Evolutionary conservation across 2,888 invertebrate species (phyloP).

Genomic region (Drosophila trichaetosa): DNA sequence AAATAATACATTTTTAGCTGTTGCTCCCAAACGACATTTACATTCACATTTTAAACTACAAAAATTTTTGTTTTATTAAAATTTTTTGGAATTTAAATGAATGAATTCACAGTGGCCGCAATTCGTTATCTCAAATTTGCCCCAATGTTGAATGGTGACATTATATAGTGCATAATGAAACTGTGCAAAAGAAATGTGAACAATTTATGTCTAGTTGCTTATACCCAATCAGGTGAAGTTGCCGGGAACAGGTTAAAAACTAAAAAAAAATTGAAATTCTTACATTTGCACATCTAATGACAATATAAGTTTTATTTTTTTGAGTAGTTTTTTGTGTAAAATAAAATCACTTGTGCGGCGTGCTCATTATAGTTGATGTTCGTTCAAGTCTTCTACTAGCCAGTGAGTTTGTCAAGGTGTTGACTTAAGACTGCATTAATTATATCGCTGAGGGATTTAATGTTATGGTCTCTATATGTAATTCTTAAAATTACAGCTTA

Average conservation of each 20-base stretch:
- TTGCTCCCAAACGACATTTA: not conserved
- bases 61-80: fast-evolving
- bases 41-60: not conserved
- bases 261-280: not conserved
- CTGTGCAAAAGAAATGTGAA: not conserved
- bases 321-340: not conserved
- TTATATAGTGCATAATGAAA: not conserved
- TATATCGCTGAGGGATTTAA: not conserved
- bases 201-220: not conserved
- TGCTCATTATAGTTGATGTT: not conserved
- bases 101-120: not conserved
- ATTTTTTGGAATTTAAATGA: not conserved
- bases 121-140: not conserved
- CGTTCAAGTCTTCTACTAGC: not conserved
- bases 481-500: not conserved
- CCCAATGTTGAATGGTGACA: no score
- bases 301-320: not conserved
- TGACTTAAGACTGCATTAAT: not conserved
- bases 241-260: not conserved
- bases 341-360: not conserved
- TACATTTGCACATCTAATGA: not conserved
- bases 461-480: no score
- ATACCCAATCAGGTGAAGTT: not conserved
- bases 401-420: not conserved
- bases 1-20: not conserved